Conservation (phyloP, 1,140 invertebrate species). For the Maniola jurtina region DNA sequence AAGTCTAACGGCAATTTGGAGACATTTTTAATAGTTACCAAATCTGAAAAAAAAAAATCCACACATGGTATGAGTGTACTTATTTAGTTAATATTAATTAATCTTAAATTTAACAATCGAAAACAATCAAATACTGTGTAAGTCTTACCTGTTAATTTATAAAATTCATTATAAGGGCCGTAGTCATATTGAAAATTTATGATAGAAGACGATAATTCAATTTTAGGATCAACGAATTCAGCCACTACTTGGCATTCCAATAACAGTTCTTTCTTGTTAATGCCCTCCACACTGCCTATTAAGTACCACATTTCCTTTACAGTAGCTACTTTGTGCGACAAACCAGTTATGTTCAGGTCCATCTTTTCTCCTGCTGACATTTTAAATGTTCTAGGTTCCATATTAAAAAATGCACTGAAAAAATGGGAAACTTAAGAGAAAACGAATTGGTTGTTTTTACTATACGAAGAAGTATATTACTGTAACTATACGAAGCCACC, state of each 20-base stretch:
- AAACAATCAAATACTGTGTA: neutral
- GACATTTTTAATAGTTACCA: constrained; percentile 68
- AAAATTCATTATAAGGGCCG: constrained; percentile 68
- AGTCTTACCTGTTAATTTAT: constrained; percentile 62
- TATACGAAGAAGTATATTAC: no score
- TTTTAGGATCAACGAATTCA: constrained; percentile 72
- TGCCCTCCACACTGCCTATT: constrained; percentile 65
- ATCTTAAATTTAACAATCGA: neutral
- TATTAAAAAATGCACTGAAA: constrained; percentile 57
- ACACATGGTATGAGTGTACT: no score
- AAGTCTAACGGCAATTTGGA: constrained; percentile 64
- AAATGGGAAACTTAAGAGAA: neutral
- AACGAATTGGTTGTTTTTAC: no score
- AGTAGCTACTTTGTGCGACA: constrained; percentile 55
- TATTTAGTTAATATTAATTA: neutral
- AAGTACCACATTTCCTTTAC: constrained; percentile 71
- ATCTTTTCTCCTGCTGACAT: constrained; percentile 63
- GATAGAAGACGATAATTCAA: constrained; percentile 53
- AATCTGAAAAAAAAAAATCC: constrained; percentile 51
- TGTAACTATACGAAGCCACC: no score
- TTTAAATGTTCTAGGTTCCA: constrained; percentile 63
- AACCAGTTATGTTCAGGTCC: constrained; percentile 55
- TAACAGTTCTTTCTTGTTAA: constrained; percentile 71
- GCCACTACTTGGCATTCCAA: constrained; percentile 59
- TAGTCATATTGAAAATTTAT: constrained; percentile 66